phyloP scores from a whole-genome alignment of 2,888 invertebrate genomes.

The Ectemnius continuus region DNA sequence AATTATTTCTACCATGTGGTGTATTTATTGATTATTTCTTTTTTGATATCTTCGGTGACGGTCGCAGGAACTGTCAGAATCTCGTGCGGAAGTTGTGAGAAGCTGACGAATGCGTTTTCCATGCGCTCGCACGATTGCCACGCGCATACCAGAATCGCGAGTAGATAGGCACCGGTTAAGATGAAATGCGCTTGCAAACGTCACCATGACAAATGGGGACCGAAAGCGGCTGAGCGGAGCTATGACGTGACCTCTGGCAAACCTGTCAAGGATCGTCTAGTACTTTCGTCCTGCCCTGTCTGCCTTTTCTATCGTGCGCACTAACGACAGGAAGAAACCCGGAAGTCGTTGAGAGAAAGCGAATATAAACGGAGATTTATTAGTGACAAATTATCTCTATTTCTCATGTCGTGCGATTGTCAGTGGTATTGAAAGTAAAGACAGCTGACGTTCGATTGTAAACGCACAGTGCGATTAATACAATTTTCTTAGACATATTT shows the following conservation, averaged over 20 bases:
- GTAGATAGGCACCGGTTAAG: conserved; percentile 34
- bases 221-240: conserved; percentile 55
- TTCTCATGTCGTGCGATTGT: too few species aligned
- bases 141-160: conserved; percentile 32
- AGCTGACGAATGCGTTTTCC: conserved; percentile 67
- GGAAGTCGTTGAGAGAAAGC: too few species aligned
- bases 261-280: conserved; percentile 42
- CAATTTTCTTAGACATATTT: too few species aligned
- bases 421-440: too few species aligned
- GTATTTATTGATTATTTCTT: conserved; percentile 1
- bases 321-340: too few species aligned
- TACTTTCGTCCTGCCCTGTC: conserved; percentile 37
- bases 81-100: conserved; percentile 54
- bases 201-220: conserved; percentile 63
- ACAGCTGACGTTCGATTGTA: too few species aligned
- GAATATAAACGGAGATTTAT: too few species aligned
- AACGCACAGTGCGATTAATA: too few species aligned
- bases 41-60: conserved; percentile 24
- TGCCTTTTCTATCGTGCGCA: conserved; percentile 12
- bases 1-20: background rate
- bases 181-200: conserved; percentile 59
- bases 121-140: conserved; percentile 61
- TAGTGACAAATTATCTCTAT: too few species aligned
- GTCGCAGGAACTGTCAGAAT: conserved; percentile 42
- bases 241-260: conserved; percentile 49